Percentiles rank a stretch among this genome's conserved stretches.
Evolutionary conservation across 2,113 vertebrate species (phyloP).

Genomic region (Oryzias curvinotus): DNA sequence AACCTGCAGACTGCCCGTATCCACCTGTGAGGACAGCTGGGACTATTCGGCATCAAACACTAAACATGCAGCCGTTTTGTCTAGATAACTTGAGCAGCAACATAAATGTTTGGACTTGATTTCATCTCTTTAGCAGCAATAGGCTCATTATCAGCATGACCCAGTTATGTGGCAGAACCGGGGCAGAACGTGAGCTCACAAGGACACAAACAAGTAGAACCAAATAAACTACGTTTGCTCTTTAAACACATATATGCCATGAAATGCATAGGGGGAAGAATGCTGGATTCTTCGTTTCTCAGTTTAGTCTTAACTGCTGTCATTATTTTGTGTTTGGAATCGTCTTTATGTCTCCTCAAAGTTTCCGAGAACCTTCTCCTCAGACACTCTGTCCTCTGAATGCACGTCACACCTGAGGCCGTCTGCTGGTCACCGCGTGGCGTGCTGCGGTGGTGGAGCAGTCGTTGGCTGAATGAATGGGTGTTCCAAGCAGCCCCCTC

Average conservation of each 20-base stretch:
- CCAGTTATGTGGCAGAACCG: too few species aligned
- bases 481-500: slow-evolving; percentile 44
- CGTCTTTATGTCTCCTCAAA: too few species aligned
- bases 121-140: slow-evolving; percentile 13
- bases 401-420: too few species aligned
- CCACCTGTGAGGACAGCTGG: slow-evolving; percentile 8
- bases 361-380: not conserved
- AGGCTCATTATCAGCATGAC: not conserved
- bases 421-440: slow-evolving; percentile 19
- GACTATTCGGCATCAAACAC: slow-evolving; percentile 23
- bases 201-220: too few species aligned
- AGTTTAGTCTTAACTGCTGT: too few species aligned
- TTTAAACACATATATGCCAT: too few species aligned
- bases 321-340: too few species aligned
- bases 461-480: slow-evolving; percentile 60
- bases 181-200: too few species aligned
- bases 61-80: slow-evolving; percentile 24
- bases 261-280: too few species aligned
- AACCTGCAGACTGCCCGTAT: too few species aligned
- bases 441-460: slow-evolving; percentile 31
- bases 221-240: too few species aligned
- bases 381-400: not conserved
- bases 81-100: slow-evolving; percentile 14
- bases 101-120: slow-evolving; percentile 19
- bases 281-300: too few species aligned